These are phyloP conservation scores for Addax nasomaculatus DNA, from an alignment of 2,113 vertebrate genomes.

Conservation along the genomic window DNA sequence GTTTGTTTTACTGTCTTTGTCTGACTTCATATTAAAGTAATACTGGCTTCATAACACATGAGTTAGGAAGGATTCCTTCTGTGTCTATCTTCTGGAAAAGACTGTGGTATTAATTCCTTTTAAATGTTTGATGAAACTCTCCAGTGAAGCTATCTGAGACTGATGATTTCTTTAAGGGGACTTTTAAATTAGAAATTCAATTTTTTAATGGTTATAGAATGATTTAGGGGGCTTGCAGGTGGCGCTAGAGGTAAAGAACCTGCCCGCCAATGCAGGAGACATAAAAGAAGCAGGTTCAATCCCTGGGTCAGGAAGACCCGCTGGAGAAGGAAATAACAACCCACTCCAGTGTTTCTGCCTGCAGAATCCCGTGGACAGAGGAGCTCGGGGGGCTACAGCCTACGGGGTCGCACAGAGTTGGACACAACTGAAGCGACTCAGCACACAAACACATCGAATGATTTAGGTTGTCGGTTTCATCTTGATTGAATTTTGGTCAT, in stretches of 20 bases:
- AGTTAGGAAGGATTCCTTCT: neutral
- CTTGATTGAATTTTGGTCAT: neutral
- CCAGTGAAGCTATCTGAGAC: neutral
- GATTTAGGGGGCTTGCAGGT: neutral
- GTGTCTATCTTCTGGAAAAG: neutral
- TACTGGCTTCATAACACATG: neutral
- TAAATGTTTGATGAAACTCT: neutral
- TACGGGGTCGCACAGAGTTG: neutral
- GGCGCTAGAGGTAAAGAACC: neutral
- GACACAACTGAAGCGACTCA: neutral
- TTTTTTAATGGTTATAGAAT: neutral
- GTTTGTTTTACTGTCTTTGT: neutral
- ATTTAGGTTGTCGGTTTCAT: neutral
- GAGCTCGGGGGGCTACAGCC: neutral
- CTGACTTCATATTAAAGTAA: neutral
- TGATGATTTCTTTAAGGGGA: neutral
- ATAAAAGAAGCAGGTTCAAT: rapidly evolving
- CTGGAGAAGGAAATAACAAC: neutral
- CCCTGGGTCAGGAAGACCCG: neutral
- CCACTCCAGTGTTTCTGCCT: neutral
- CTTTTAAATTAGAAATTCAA: neutral
- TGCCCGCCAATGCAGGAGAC: neutral
- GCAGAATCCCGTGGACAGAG: neutral
- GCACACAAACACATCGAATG: neutral
- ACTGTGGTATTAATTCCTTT: neutral